Evolutionary conservation across 2,797 vertebrate species (phyloP).

Genomic region (Sciurus vulgaris): DNA sequence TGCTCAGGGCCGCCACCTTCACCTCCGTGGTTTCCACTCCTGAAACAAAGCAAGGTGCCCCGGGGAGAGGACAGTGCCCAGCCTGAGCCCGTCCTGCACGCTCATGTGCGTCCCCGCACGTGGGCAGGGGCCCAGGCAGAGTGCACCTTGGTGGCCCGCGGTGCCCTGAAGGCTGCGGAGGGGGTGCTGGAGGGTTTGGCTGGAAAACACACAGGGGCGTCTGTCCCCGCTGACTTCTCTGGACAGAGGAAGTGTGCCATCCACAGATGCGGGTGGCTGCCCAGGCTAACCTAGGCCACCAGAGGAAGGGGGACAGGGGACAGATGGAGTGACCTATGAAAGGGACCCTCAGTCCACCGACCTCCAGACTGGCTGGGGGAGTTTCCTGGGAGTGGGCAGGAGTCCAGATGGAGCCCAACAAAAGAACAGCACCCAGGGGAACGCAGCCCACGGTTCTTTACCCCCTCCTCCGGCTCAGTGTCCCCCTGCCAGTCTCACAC

Average conservation of each 20-base stretch:
- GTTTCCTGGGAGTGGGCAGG: neutral
- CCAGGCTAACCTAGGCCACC: neutral
- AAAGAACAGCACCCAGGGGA: neutral
- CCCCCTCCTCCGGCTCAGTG: conserved; percentile 59
- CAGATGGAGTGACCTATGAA: conserved; percentile 38
- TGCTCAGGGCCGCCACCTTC: fast-evolving
- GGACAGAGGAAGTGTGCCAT: neutral
- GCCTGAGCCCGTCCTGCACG: neutral
- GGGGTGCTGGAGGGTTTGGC: neutral
- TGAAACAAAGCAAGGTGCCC: too few species aligned
- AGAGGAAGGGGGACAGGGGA: neutral
- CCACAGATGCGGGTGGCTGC: neutral
- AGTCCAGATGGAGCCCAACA: conserved; percentile 70
- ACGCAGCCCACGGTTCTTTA: conserved; percentile 72
- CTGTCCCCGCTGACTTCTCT: neutral
- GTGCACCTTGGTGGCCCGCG: fast-evolving
- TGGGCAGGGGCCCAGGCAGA: fast-evolving
- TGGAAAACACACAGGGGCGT: neutral
- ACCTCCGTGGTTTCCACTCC: fast-evolving
- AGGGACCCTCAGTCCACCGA: neutral
- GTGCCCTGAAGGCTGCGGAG: fast-evolving
- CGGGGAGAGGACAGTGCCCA: fast-evolving
- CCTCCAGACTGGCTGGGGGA: neutral
- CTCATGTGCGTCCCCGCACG: neutral
- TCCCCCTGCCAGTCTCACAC: conserved; percentile 38